Conservation (phyloP, 2,113 vertebrate species). For the Empidonax traillii region DNA sequence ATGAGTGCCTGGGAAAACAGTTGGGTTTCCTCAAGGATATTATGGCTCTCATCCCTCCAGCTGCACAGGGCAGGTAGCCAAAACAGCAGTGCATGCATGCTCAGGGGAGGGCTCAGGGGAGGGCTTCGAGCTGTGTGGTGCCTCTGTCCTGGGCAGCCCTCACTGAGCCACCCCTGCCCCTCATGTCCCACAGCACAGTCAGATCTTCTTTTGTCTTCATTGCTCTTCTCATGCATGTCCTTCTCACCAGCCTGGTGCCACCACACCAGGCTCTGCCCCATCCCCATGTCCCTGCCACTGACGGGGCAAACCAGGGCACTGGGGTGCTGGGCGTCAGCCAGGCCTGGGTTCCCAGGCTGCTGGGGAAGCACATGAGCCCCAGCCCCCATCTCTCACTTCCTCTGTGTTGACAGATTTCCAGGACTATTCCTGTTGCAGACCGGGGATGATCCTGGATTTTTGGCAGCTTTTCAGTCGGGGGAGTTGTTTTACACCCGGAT, state of each 20-base stretch:
- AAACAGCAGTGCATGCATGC: rapidly evolving
- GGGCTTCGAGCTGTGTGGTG: not conserved
- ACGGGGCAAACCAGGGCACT: not conserved
- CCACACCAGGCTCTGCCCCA: rapidly evolving
- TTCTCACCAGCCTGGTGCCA: not conserved
- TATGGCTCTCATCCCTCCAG: not conserved
- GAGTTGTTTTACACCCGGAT: not conserved
- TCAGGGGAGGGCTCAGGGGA: not conserved
- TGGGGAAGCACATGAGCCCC: rapidly evolving
- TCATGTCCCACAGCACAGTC: not conserved
- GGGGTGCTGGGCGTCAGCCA: not conserved
- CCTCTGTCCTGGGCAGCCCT: rapidly evolving
- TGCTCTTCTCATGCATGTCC: not conserved
- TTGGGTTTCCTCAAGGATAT: not conserved
- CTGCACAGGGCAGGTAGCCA: not conserved
- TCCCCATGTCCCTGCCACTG: rapidly evolving
- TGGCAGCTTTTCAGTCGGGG: not conserved
- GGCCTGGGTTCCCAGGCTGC: not conserved
- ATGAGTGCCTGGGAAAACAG: not conserved
- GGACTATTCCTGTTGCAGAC: not conserved
- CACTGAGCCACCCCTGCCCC: rapidly evolving
- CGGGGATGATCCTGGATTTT: not conserved
- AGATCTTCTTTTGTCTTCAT: not conserved
- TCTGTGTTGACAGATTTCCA: conserved; percentile 5
- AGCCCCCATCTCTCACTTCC: not conserved